Evolutionary conservation across 2,113 vertebrate species (phyloP), one percentile per base, ranked within the genome.

Genomic region (Girardinichthys multiradiatus): DNA sequence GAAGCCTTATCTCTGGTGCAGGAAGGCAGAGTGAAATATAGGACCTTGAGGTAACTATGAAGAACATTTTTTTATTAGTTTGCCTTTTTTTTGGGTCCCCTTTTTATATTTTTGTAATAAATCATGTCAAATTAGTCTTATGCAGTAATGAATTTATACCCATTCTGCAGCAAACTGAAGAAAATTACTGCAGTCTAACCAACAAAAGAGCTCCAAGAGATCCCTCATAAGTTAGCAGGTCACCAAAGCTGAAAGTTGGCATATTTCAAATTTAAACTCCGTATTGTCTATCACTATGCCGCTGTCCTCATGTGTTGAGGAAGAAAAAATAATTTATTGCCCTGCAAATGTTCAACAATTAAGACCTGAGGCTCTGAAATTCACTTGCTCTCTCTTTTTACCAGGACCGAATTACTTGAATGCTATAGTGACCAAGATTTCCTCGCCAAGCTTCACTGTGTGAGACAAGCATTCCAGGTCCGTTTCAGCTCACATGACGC

Each of bases 391-490:
- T 58, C 12, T 70, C n/a, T 78, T 10, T 64, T 64, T 80, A 17
- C 21, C 72, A 95, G 94, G 88, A 92, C 93, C 1, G 97, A 98
- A 83, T 87, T 99, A 73, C 92, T 99, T 79, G 96, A 96, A 91
- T 99, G 98, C 93, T 98, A 95, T 82, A 95, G 93, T 0, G 97
- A 99, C 89, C 95, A 98, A 68, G 98, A 99, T 91, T 99, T 99
- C 84, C 94, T 99, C 4, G 95, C 98, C 0, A 99, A 99, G 88
- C 94, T 99, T 63, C 97, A 99, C 6, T 99, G 98, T 15, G 92
- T 99, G 77, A 95, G 98, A 67, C 96, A 98, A 91, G 97, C 98
- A 60, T 99, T 99, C 65, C 92, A 98, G 95, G 98, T 99, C 58
- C 73, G 88, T 82, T 74, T 29, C 13, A 35, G 31, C n/a, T 70